Conservation (phyloP, 1,140 invertebrate genomes). For the Campoletis sonorensis region DNA sequence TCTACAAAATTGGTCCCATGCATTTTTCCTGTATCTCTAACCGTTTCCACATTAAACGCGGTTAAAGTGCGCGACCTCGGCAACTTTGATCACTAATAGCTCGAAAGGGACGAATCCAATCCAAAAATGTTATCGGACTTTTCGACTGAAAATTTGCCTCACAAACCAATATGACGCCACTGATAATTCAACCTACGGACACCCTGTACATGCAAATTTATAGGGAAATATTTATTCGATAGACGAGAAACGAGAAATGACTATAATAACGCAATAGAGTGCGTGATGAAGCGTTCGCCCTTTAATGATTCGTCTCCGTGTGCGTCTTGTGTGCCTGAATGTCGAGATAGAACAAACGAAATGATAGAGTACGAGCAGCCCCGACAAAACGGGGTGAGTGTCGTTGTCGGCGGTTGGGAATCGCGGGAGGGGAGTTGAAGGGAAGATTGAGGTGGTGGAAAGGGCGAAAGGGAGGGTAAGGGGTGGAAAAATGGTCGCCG, state of each 20-base stretch:
- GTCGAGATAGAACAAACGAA: constrained; percentile 53
- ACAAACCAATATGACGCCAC: too few relatives aligned
- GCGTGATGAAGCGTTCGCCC: not conserved
- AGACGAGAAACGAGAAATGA: not conserved
- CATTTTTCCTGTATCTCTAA: too few relatives aligned
- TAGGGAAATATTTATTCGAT: not conserved
- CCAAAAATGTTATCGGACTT: too few relatives aligned
- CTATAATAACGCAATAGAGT: constrained; percentile 8
- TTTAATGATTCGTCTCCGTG: not conserved
- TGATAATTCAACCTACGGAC: too few relatives aligned
- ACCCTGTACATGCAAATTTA: too few relatives aligned
- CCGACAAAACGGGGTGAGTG: constrained; percentile 1
- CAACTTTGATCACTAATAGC: too few relatives aligned
- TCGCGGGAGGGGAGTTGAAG: not conserved
- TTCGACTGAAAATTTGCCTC: too few relatives aligned
- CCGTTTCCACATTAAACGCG: too few relatives aligned
- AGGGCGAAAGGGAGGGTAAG: constrained; percentile 13
- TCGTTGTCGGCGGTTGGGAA: constrained; percentile 4
- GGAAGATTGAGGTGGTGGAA: not conserved
- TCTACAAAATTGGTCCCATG: too few relatives aligned
- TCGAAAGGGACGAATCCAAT: too few relatives aligned
- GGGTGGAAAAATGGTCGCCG: constrained; percentile 56
- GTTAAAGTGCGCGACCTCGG: too few relatives aligned
- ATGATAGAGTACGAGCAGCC: constrained; percentile 48
- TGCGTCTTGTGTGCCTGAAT: not conserved